Base-by-base conservation (phyloP, 2,888 invertebrate genomes). In the Drosophila longiperda region DNA sequence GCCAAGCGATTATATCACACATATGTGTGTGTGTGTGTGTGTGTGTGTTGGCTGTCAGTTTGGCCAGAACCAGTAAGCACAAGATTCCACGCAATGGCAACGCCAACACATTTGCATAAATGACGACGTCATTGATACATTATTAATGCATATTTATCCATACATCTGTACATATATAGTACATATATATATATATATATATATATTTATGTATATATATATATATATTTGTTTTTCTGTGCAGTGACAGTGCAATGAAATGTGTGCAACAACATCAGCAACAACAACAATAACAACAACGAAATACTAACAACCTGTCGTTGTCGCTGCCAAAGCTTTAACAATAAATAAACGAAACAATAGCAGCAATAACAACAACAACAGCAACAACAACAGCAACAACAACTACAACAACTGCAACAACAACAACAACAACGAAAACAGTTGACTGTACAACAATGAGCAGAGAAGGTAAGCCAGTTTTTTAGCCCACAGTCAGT, bases 401-500 rank as follows among this genome's bases (percentile, higher is more conserved):
- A 69, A 59, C 73, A 74, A 69, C 78, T 71, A 67, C 66, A 69
- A 61, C 73, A 74, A 69, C 78, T 70, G 73, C 83, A 82, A 86
- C 78, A 82, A 88, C 38, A 17, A n/a, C 58, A 71, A 69, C 68
- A 73, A 67, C 68, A 75, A 72, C 79, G 76, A 67, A 75, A 70
- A 62, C 79, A 78, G 68, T 78, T 75, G 78, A 76, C 75, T 81
- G 77, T 81, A 83, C 83, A 87, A 90, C 78, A 90, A 90, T 85
- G 89, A 82, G 83, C 78, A 78, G 88, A 89, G 88, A 88, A 88
- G 88, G 88, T 88, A 87, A 88, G 89, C 90, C 77, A 90, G 87
- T 88, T 90, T 87, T 86, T 83, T 69, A 77, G 67, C 82, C 83
- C 80, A 81, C 82, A 81, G 63, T 72, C 34, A 34, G 34, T 53